These are phyloP conservation scores for Bubo blakistoni DNA, from an alignment of 2,113 vertebrate species.

Conservation along the genomic window DNA sequence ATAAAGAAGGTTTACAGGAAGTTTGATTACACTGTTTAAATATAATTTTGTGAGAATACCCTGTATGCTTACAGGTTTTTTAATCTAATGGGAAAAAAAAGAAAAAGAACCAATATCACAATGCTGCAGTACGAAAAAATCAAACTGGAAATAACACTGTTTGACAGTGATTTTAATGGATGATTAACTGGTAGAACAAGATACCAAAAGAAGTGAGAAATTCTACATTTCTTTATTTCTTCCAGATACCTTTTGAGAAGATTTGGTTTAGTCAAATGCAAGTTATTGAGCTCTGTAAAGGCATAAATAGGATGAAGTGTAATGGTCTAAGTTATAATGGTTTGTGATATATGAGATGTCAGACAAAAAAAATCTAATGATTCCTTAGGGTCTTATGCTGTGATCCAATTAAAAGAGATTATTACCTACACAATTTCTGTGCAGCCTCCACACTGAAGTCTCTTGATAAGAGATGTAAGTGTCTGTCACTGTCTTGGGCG, in stretches of 20 bases:
- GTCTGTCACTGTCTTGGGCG: slow-evolving; percentile 16
- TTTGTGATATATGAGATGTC: background rate
- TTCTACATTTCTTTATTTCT: background rate
- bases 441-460: background rate
- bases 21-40: background rate
- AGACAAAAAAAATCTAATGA: background rate
- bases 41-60: background rate
- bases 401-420: background rate
- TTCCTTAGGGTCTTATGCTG: background rate
- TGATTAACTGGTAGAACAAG: background rate
- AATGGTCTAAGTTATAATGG: background rate
- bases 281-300: background rate
- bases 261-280: background rate
- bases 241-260: background rate
- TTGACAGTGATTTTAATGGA: background rate
- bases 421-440: slow-evolving; percentile 6
- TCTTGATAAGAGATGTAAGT: slow-evolving; percentile 15
- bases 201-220: background rate
- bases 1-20: background rate
- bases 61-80: background rate
- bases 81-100: background rate
- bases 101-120: background rate
- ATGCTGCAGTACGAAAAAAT: background rate
- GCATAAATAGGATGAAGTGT: background rate
- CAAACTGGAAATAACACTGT: background rate